phyloP scores from a whole-genome alignment of 1,140 invertebrate species.

The Drosophila parabipectinata region DNA sequence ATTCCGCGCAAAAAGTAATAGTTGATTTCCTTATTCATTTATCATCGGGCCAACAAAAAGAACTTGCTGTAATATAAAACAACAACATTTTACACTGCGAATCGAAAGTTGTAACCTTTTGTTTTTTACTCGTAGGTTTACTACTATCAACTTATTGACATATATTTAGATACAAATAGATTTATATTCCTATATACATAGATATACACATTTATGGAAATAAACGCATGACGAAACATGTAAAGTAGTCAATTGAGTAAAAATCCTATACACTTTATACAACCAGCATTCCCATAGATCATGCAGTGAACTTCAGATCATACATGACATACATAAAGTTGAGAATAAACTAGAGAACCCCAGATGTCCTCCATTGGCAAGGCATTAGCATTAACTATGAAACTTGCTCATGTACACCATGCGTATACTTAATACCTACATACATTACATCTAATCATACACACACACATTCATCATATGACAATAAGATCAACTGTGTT shows the following conservation, averaged over 20 bases:
- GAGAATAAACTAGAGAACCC: slow-evolving; percentile 16
- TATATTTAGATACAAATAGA: slow-evolving; percentile 50
- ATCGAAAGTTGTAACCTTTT: slow-evolving; percentile 43
- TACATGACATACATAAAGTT: slow-evolving; percentile 41
- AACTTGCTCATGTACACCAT: slow-evolving; percentile 8
- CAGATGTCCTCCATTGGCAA: slow-evolving; percentile 44
- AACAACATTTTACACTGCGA: slow-evolving; percentile 38
- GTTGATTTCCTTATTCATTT: slow-evolving; percentile 30
- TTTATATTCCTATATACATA: slow-evolving; percentile 46
- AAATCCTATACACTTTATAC: slow-evolving; percentile 35
- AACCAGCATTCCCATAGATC: slow-evolving; percentile 49
- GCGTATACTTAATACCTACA: slow-evolving; percentile 31
- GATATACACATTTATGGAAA: slow-evolving; percentile 46
- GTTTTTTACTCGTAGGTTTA: slow-evolving; percentile 59
- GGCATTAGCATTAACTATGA: slow-evolving; percentile 50
- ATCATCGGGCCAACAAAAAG: slow-evolving; percentile 21
- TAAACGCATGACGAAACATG: slow-evolving; percentile 73
- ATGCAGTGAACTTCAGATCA: slow-evolving; percentile 67
- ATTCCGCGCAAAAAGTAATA: slow-evolving; percentile 36
- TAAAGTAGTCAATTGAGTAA: slow-evolving; percentile 77
- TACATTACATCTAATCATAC: slow-evolving; percentile 31
- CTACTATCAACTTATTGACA: slow-evolving; percentile 33
- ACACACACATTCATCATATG: slow-evolving; percentile 75
- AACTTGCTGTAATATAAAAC: slow-evolving; percentile 58
- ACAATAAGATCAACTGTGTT: slow-evolving; percentile 84